Percentiles rank a stretch among this genome's conserved stretches.
Evolutionary conservation across 2,797 vertebrate genomes (phyloP).

Genomic region (Saxicola maurus): DNA sequence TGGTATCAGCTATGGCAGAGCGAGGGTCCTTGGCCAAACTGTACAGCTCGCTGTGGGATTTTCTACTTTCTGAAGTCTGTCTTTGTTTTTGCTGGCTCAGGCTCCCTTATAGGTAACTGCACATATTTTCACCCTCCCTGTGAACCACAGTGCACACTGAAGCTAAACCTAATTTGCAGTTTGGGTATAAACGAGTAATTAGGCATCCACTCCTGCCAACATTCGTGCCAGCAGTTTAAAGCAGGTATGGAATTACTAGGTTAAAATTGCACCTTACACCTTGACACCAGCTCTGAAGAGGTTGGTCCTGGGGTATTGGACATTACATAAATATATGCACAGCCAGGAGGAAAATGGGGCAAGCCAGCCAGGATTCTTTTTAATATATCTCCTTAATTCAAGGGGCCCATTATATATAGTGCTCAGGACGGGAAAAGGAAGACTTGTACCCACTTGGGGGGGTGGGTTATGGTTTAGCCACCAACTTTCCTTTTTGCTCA

Average conservation of each 20-base stretch:
- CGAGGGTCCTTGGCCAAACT: background rate
- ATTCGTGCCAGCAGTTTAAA: slow-evolving; percentile 21
- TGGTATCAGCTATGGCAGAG: background rate
- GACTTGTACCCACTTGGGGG: slow-evolving; percentile 43
- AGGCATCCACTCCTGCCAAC: slow-evolving; percentile 8
- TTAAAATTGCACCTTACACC: slow-evolving; percentile 50
- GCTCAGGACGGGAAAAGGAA: slow-evolving; percentile 45
- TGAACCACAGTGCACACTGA: slow-evolving; percentile 15
- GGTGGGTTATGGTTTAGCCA: slow-evolving; percentile 42
- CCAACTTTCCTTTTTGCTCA: slow-evolving; percentile 59
- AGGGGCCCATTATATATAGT: slow-evolving; percentile 32
- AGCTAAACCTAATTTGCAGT: slow-evolving; percentile 36
- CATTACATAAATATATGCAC: slow-evolving; percentile 25
- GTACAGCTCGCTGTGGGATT: background rate
- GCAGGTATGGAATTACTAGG: slow-evolving; percentile 15
- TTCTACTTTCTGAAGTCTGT: slow-evolving; percentile 9
- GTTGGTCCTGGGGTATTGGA: background rate
- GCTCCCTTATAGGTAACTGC: slow-evolving; percentile 2
- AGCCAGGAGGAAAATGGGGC: slow-evolving; percentile 40
- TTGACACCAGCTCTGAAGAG: slow-evolving; percentile 24
- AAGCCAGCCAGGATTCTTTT: slow-evolving; percentile 47
- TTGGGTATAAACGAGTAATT: slow-evolving; percentile 24
- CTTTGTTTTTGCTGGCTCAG: slow-evolving; percentile 42
- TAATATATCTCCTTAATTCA: slow-evolving; percentile 50
- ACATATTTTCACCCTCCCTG: slow-evolving; percentile 6